Percentiles rank a stretch among this genome's conserved stretches.
phyloP scores from a whole-genome alignment of 1,140 invertebrate genomes.

The Leptinotarsa undecemlineata region DNA sequence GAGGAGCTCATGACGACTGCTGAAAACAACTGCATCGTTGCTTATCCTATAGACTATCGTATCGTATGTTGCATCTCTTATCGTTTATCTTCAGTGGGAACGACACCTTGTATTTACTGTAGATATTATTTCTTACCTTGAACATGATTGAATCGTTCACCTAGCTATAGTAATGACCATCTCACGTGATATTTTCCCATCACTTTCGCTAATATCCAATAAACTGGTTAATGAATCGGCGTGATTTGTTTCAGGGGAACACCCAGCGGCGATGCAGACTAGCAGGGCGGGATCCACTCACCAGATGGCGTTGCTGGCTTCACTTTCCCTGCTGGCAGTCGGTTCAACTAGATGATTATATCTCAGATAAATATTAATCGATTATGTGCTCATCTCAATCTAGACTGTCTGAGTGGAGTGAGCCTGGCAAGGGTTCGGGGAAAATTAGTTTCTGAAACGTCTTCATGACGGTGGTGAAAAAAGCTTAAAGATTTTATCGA shows the following conservation, averaged over 20 bases:
- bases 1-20: no score
- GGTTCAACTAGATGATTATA: conserved; percentile 49
- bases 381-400: conserved; percentile 36
- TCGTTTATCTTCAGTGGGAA: no score
- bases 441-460: no score
- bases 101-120: no score
- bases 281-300: conserved; percentile 58
- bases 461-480: no score
- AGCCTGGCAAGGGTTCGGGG: no score
- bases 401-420: conserved; percentile 9
- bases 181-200: not conserved
- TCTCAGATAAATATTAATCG: conserved; percentile 34
- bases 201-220: not conserved
- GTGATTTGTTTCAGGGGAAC: conserved; percentile 65
- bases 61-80: no score
- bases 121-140: no score
- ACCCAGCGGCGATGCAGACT: conserved; percentile 78
- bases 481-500: no score
- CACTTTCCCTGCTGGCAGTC: conserved; percentile 38
- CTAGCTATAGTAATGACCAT: not conserved
- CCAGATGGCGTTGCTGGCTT: conserved; percentile 42
- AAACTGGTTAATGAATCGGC: not conserved
- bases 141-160: no score
- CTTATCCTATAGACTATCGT: no score
- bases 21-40: no score